Percentiles rank a stretch among this genome's conserved stretches.
Conservation (phyloP, 2,888 invertebrate species). For the Watsonalla cultraria region DNA sequence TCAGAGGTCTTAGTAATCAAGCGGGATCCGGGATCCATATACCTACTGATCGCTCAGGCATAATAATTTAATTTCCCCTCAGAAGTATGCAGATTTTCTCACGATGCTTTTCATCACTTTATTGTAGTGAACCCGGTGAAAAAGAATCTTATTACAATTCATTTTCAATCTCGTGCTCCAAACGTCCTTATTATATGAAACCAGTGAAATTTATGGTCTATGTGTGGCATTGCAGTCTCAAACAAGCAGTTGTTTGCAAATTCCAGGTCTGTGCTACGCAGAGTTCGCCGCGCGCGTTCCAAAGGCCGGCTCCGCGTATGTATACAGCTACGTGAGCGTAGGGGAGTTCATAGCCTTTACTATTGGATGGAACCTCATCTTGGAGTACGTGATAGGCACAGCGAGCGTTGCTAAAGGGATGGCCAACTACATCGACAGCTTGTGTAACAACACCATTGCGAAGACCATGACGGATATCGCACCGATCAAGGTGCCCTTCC, state of each 20-base stretch:
- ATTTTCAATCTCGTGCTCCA: no score
- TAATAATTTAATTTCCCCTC: no score
- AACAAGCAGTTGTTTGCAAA: not conserved
- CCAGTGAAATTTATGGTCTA: no score
- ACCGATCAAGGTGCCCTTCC: constrained; percentile 81
- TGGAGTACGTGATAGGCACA: constrained; percentile 92
- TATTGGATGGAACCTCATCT: constrained; percentile 95
- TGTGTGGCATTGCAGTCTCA: no score
- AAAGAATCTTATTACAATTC: no score
- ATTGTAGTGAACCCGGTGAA: no score
- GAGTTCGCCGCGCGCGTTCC: constrained; percentile 94
- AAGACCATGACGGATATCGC: constrained; percentile 80
- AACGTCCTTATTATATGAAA: no score
- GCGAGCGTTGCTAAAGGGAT: constrained; percentile 89
- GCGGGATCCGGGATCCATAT: no score
- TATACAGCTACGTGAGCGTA: constrained; percentile 94
- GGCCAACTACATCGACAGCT: constrained; percentile 86
- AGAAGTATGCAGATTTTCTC: no score
- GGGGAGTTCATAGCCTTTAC: constrained; percentile 95
- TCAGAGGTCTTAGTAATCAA: no score
- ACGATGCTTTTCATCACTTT: no score
- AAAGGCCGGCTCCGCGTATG: constrained; percentile 93
- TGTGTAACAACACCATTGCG: constrained; percentile 84
- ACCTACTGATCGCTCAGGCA: no score
- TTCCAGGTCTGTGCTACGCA: constrained; percentile 90